Evolutionary conservation across 2,888 invertebrate species (phyloP), one percentile per base, ranked within the genome.

Genomic region (Polymixis flavicincta): DNA sequence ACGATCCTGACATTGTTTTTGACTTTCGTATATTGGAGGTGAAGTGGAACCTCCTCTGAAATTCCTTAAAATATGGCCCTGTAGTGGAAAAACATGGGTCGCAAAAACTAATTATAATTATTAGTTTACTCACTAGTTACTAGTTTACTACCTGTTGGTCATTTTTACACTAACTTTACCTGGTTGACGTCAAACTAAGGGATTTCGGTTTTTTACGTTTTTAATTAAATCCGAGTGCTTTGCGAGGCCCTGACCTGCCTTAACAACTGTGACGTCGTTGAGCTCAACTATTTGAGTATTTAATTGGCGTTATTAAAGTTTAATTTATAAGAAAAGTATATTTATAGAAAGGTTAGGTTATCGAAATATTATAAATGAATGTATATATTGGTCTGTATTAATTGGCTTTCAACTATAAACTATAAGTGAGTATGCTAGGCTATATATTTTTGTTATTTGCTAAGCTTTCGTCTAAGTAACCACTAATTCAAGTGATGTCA

Each of bases 181-280:
- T n/a, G 9, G 14, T 70, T 52, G 45, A 52, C 45, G 25, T 70
- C 59, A 71, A 79, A 79, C 60, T 37, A 11, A 69, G 22, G 2
- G 50, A 9, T 48, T 78, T 28, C 2, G 17, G 63, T 32, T 11
- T 63, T 64, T 64, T 42, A 25, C 32, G 52, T 57, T 61, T 48
- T 61, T n/a, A 80, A 76, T 80, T 57, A 80, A 64, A 25, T 52
- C 14, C 11, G 37, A 77, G 57, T n/a, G 50, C 45, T 63, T 77
- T 32, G 5, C 25, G 50, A 73, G 37, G 25, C 73, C 80, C 55
- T 80, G 80, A 64, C 63, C 76, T 64, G 63, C 32, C 74, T 67
- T 3, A 73, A 59, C n/a, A 63, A 48, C 25, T 32, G 13, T 57
- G 73, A 55, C 22, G 22, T 50, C 22, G 14, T 54, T 37, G 22